Base-by-base conservation (phyloP, 2,113 vertebrate species). In the Ancistrus triradiatus region DNA sequence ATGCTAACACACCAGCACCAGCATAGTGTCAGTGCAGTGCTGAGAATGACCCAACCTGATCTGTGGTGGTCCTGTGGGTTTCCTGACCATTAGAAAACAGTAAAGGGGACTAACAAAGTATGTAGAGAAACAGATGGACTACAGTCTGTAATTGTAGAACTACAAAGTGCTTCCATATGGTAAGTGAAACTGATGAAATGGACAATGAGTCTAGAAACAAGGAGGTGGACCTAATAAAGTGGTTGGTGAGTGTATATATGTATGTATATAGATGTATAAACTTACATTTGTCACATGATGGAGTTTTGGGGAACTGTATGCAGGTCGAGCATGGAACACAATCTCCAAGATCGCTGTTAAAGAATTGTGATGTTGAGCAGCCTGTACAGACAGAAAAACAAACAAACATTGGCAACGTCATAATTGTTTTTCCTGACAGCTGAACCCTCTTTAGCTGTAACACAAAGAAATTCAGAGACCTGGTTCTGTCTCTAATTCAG, bases 281-380 rank as follows among this genome's bases (percentile, higher is more conserved):
- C 86, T 85, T 75, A 89, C 88, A 89, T 75, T 80, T 88, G 71
- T 87, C 83, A 77, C 88, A 89, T 0, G 82, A 86, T 1, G 88
- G 88, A 3, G 83, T 89, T 80, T 89, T 89, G 1, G 88, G 88
- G 58, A 81, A 89, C 65, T 83, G 66, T 68, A 78, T 83, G 74
- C 88, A 89, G 7, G 70, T 76, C 2, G 71, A 50, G 58, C 88
- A 89, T 2, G 83, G 63, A 27, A 89, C 60, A 42, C 88, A 89
- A 2, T 50, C 11, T 1, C 74, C 81, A 51, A 79, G 14, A 35
- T 89, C 88, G 3, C 76, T 67, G 73, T 79, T 89, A 82, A 78
- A 88, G 35, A 89, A 87, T 53, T 88, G 78, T 2, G 63, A 78
- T 14, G 1, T 76, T 35, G 15, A 8, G 27, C 88, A 89, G 38